These are phyloP conservation scores for Ctenopoma kingsleyae DNA, from an alignment of 2,797 vertebrate genomes.

Conservation along the genomic window DNA sequence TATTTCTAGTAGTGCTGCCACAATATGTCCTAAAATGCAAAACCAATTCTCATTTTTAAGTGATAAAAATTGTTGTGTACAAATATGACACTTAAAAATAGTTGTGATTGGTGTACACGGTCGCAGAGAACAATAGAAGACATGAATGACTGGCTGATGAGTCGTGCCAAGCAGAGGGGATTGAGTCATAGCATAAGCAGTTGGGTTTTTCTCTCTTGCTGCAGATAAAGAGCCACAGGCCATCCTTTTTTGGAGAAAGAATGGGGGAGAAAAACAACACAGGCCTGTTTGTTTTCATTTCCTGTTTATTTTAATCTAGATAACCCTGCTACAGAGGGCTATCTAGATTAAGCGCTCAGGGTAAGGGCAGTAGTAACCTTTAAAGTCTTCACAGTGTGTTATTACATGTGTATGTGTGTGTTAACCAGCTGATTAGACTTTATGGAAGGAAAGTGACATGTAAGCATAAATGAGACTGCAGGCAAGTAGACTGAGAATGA, in stretches of 20 bases:
- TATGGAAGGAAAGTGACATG: slow-evolving; percentile 80
- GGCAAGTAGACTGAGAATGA: slow-evolving; percentile 80
- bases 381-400: slow-evolving; percentile 48
- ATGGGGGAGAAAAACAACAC: slow-evolving; percentile 37
- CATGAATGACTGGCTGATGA: slow-evolving; percentile 51
- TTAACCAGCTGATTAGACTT: slow-evolving; percentile 80
- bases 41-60: slow-evolving; percentile 12
- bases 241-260: slow-evolving; percentile 36
- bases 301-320: slow-evolving; percentile 57
- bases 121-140: slow-evolving; percentile 35
- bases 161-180: slow-evolving; percentile 35
- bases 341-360: slow-evolving; percentile 51
- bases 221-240: slow-evolving; percentile 38
- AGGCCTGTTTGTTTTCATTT: slow-evolving; percentile 65
- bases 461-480: slow-evolving; percentile 84
- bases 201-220: slow-evolving; percentile 35
- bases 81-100: slow-evolving; percentile 28
- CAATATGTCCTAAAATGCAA: slow-evolving; percentile 59
- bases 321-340: slow-evolving; percentile 31
- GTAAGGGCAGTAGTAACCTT: slow-evolving; percentile 72
- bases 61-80: slow-evolving; percentile 12
- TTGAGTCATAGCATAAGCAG: slow-evolving; percentile 51
- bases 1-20: slow-evolving; percentile 65
- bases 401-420: slow-evolving; percentile 47
- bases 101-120: slow-evolving; percentile 13